Conservation (phyloP, 2,888 invertebrate genomes). For the Pediacus dermestoides region DNA sequence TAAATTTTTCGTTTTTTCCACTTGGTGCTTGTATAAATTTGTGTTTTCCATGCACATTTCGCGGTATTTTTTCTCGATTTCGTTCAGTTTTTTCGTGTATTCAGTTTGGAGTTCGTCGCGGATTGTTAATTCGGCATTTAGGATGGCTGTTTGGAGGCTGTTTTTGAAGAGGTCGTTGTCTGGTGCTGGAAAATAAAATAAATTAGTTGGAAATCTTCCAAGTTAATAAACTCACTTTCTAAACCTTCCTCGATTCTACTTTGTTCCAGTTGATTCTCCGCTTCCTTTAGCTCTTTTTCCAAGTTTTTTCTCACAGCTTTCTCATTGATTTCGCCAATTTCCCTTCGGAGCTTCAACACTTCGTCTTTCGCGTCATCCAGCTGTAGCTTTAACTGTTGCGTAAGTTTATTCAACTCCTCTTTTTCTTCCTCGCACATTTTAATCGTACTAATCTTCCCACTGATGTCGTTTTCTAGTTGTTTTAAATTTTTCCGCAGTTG, state of each 20-base stretch:
- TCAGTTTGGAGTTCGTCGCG: conserved; percentile 36
- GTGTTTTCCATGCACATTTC: conserved; percentile 24
- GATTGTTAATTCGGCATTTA: conserved; percentile 33
- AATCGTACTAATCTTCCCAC: conserved; percentile 17
- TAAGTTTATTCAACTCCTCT: conserved; percentile 18
- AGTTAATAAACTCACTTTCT: conserved; percentile 8
- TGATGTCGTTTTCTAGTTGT: conserved; percentile 11
- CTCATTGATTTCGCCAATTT: conserved; percentile 20
- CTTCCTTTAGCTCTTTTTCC: conserved; percentile 22
- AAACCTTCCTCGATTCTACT: conserved; percentile 13
- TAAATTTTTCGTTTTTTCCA: conserved; percentile 31
- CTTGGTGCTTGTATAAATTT: conserved; percentile 29
- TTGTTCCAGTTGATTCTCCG: conserved; percentile 22
- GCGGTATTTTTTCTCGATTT: conserved; percentile 36
- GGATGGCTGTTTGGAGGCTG: conserved; percentile 25
- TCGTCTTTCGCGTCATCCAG: conserved; percentile 23
- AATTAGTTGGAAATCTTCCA: neutral
- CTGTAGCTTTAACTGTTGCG: conserved; percentile 21
- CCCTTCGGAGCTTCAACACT: conserved; percentile 21
- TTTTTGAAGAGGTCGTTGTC: too few species aligned
- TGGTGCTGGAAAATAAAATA: conserved; percentile 13
- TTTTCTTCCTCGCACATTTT: conserved; percentile 21
- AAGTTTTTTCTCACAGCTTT: conserved; percentile 20
- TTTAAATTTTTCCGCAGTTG: conserved; percentile 11
- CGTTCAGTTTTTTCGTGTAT: conserved; percentile 30